phyloP scores from a whole-genome alignment of 2,797 vertebrate species.

The Phrynocephalus forsythii region DNA sequence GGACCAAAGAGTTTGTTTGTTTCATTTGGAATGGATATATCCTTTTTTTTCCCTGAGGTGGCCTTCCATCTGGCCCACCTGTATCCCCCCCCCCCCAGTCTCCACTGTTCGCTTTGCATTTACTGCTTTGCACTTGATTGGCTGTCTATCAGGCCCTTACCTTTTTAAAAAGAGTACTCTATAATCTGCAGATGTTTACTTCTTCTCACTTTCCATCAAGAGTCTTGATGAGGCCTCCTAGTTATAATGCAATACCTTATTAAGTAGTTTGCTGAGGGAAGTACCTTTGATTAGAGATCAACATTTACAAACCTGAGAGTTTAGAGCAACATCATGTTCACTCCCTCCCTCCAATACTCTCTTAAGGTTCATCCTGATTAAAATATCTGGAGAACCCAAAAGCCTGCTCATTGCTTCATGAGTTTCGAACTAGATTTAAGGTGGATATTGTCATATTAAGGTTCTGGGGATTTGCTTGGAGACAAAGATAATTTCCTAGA shows the following conservation, averaged over 20 bases:
- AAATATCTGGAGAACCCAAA: not conserved
- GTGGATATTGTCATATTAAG: too few species aligned
- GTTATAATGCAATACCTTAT: not conserved
- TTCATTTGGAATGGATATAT: not conserved
- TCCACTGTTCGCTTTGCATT: too few species aligned
- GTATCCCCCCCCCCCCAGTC: too few species aligned
- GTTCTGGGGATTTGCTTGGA: not conserved
- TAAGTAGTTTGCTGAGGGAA: not conserved
- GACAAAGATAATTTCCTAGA: not conserved
- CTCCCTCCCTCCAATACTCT: not conserved
- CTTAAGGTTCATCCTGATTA: not conserved
- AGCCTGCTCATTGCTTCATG: not conserved
- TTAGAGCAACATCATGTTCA: not conserved
- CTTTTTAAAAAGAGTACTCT: not conserved
- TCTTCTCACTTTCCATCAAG: too few species aligned
- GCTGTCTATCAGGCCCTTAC: not conserved
- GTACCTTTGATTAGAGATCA: not conserved
- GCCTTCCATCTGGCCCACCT: not conserved
- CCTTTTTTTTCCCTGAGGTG: not conserved
- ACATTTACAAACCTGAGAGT: not conserved
- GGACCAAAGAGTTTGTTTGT: not conserved
- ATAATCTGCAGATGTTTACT: not conserved
- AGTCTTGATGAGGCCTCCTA: too few species aligned
- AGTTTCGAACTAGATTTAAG: not conserved
- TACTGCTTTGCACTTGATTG: not conserved